Base-by-base conservation (phyloP, 2,113 vertebrate species). In the Pongo pygmaeus region DNA sequence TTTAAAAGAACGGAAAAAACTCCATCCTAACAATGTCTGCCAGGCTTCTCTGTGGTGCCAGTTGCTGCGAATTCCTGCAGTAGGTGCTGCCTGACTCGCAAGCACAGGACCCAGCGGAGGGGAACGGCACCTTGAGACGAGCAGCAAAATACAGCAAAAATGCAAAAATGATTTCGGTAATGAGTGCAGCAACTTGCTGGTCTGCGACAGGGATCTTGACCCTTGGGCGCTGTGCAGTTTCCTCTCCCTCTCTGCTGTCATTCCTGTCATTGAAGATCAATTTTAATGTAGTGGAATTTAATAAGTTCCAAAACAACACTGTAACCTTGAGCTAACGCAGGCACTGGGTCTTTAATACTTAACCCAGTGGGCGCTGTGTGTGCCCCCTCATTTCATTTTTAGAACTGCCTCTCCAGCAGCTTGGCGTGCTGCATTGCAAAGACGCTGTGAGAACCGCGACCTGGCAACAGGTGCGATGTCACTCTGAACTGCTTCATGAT, bases 161-260 rank as follows among this genome's bases (percentile, higher is more conserved):
- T 46, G 22, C 52, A 32, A 6, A 38, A n/a, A 8, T 67, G 70
- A 35, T 43, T 1, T 4, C 2, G 2, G 25, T 18, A 20, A 46
- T 2, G 2, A 38, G 22, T 6, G 17, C 30, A 6, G 27, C 35
- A 2, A 43, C 1, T 1, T 23, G 18, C 38, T 57, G 27, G 35
- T 5, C 43, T 0, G 3, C 43, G 6, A 0, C 27, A 6, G 22
- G 23, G 78, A 18, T 27, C 9, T 78, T 14, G 20, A 64, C 4
- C 55, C 57, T 0, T 3, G 0, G 5, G 13, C 40, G 14, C 25
- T 1, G 1, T 43, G 40, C 40, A 8, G 4, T 3, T 69, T 14
- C 35, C 9, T 67, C 8, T 18, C 17, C 6, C 43, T 23, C 59
- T 32, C 52, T 9, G 27, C 61, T 27, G 59, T 40, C 38, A 6